These are phyloP conservation scores for Babyrousa celebensis DNA, from an alignment of 2,797 vertebrate genomes.

Conservation along the genomic window DNA sequence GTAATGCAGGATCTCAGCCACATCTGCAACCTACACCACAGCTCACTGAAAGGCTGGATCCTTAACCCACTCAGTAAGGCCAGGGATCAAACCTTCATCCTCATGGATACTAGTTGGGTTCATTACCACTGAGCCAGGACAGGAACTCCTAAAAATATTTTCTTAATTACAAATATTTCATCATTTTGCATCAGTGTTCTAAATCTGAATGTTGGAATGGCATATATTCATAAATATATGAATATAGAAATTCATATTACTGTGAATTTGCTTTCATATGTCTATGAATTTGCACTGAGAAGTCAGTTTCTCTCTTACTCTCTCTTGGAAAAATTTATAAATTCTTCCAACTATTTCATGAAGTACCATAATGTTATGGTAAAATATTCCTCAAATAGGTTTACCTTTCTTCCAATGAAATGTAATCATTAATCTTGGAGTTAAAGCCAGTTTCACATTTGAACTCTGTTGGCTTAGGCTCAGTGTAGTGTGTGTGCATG, in stretches of 20 bases:
- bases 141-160: not conserved
- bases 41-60: no score
- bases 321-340: not conserved
- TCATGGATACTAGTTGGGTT: no score
- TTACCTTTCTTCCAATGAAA: not conserved
- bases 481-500: not conserved
- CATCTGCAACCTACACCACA: no score
- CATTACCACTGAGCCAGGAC: no score
- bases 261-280: no score
- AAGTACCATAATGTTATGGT: not conserved
- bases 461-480: not conserved
- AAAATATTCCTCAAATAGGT: slow-evolving; percentile 34
- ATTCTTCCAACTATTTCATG: not conserved
- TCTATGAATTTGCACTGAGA: no score
- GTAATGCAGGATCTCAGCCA: no score
- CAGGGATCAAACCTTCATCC: no score
- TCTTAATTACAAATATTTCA: not conserved
- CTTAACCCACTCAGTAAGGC: no score
- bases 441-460: slow-evolving; percentile 34
- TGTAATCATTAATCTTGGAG: not conserved
- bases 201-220: not conserved
- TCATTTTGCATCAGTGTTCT: not conserved
- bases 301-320: not conserved
- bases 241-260: no score
- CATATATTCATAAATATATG: not conserved